phyloP scores from a whole-genome alignment of 2,888 invertebrate species.

The Amitus sp. region DNA sequence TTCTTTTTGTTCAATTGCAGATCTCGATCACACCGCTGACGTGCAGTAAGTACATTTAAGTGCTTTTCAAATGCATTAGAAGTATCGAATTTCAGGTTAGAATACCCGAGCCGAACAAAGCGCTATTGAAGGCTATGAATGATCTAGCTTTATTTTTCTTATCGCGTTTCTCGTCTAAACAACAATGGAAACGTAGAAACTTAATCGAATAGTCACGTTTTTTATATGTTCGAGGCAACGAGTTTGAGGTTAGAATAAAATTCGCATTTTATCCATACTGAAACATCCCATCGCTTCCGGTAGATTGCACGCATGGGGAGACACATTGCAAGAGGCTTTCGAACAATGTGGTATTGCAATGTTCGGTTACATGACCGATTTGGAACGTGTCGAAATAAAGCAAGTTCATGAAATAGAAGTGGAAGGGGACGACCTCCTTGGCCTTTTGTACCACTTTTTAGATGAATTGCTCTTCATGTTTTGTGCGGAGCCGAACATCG shows the following conservation, averaged over 20 bases:
- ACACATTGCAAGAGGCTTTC: constrained; percentile 86
- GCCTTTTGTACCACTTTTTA: constrained; percentile 90
- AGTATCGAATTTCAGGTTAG: constrained; percentile 14
- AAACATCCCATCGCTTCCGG: no score
- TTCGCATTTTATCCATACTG: no score
- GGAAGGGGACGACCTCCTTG: constrained; percentile 87
- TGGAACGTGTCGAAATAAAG: constrained; percentile 83
- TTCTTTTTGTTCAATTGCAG: constrained; percentile 73
- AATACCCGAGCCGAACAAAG: no score
- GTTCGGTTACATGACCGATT: constrained; percentile 98
- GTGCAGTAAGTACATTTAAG: constrained; percentile 85
- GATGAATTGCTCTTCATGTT: constrained; percentile 95
- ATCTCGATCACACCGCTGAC: constrained; percentile 97
- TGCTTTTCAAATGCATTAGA: background rate
- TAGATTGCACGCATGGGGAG: constrained; percentile 94
- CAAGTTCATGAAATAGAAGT: constrained; percentile 86
- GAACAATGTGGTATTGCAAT: constrained; percentile 95
- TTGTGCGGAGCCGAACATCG: constrained; percentile 89
- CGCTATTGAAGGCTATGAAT: no score
- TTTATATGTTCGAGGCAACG: no score
- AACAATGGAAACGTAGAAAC: no score
- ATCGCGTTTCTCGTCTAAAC: no score
- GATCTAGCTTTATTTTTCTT: no score
- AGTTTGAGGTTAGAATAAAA: background rate
- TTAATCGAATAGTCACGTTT: no score